Conservation (phyloP, 2,888 invertebrate genomes). For the Gonocerus acuteangulatus region DNA sequence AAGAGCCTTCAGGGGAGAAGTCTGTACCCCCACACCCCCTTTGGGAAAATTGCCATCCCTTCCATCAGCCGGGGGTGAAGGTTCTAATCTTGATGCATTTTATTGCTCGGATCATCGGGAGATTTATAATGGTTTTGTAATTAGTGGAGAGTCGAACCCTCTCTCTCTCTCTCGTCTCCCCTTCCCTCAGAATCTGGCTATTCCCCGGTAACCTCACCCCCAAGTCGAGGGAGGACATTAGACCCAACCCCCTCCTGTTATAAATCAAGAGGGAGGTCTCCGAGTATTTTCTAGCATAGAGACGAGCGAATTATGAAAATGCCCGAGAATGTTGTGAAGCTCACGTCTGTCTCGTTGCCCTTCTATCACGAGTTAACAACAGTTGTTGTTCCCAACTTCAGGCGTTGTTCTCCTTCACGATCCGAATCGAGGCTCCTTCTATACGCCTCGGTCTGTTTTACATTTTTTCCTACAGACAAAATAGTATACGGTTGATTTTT, state of each 20-base stretch:
- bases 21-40: background rate
- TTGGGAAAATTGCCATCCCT: no score
- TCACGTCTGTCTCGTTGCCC: slow-evolving; percentile 8
- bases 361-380: slow-evolving; percentile 1
- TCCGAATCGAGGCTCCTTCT: no score
- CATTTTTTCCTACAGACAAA: no score
- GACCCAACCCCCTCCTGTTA: background rate
- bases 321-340: slow-evolving; percentile 26
- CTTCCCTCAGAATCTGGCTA: background rate
- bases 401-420: no score
- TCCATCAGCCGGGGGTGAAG: background rate
- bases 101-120: slow-evolving; percentile 35
- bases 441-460: no score
- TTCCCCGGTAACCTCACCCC: background rate
- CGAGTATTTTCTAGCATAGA: slow-evolving; percentile 32
- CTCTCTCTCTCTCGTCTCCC: background rate
- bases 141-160: slow-evolving; percentile 29
- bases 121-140: slow-evolving; percentile 37
- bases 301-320: slow-evolving; percentile 37
- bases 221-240: slow-evolving; percentile 1
- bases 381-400: background rate
- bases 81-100: slow-evolving; percentile 37
- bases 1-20: no score
- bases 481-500: no score
- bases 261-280: slow-evolving; percentile 16